Conservation (phyloP, 2,888 invertebrate genomes). For the Hirtodrosophila alboralis region DNA sequence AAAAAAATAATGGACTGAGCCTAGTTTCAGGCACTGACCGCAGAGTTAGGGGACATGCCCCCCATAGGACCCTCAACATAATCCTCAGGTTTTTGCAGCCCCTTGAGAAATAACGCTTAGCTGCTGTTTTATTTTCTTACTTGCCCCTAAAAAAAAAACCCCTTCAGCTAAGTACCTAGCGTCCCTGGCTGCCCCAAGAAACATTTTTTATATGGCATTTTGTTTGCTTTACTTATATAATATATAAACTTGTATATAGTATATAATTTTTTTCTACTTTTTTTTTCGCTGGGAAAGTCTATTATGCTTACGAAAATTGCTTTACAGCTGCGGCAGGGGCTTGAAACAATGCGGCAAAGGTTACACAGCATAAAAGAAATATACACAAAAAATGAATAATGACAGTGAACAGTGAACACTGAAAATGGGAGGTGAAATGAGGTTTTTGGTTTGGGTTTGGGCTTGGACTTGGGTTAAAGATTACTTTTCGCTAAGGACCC, state of each 20-base stretch:
- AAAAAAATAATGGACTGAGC: constrained; percentile 27
- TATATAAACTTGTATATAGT: background rate
- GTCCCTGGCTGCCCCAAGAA: constrained; percentile 21
- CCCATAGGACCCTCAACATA: constrained; percentile 52
- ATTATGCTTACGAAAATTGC: constrained; percentile 76
- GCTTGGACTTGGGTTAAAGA: constrained; percentile 1
- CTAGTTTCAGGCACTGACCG: constrained; percentile 55
- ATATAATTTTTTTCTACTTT: constrained; percentile 11
- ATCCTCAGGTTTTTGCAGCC: constrained; percentile 44
- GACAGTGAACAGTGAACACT: constrained; percentile 54
- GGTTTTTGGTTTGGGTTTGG: background rate
- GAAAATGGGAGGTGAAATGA: constrained; percentile 13
- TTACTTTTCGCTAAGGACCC: constrained; percentile 57
- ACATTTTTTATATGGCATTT: constrained; percentile 68
- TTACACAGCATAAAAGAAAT: constrained; percentile 76
- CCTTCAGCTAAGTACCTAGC: background rate
- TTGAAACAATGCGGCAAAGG: constrained; percentile 76
- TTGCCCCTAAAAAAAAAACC: no score
- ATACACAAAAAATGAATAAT: constrained; percentile 74
- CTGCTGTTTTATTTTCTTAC: constrained; percentile 49
- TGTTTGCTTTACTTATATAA: constrained; percentile 41
- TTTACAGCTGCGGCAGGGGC: constrained; percentile 69
- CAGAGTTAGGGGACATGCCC: constrained; percentile 43
- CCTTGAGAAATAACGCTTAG: constrained; percentile 75
- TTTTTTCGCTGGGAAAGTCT: constrained; percentile 61